phyloP scores from a whole-genome alignment of 2,113 vertebrate genomes.

The Hyperopisus bebe region DNA sequence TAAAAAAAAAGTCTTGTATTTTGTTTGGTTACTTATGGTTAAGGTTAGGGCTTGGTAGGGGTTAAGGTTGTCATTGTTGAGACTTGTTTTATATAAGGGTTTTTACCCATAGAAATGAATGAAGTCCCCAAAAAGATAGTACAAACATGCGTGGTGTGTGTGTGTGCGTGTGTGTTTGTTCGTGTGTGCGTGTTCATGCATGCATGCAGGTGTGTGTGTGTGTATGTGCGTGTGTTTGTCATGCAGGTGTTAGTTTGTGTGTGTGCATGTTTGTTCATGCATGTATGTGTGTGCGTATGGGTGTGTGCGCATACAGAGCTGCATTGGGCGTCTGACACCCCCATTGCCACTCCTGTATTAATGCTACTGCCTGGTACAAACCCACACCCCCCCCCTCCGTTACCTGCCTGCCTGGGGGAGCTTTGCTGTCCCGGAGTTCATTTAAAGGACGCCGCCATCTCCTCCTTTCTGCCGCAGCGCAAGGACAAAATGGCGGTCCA shows the following conservation, averaged over 20 bases:
- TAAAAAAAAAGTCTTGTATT: background rate
- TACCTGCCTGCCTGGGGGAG: background rate
- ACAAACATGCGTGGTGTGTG: background rate
- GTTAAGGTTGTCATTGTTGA: background rate
- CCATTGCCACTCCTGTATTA: background rate
- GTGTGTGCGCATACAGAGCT: background rate
- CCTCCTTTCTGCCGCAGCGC: background rate
- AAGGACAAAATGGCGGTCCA: background rate
- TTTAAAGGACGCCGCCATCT: conserved; percentile 1
- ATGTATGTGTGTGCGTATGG: background rate
- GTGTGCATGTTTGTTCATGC: background rate
- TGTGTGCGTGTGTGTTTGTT: background rate
- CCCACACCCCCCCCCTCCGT: background rate
- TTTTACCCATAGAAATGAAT: background rate
- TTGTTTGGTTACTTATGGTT: background rate
- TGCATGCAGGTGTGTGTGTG: background rate
- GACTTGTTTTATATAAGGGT: background rate
- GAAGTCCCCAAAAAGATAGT: background rate
- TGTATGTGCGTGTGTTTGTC: background rate
- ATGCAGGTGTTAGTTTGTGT: background rate
- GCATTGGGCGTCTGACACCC: background rate
- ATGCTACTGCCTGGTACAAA: background rate
- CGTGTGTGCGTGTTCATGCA: background rate
- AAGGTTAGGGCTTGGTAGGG: background rate
- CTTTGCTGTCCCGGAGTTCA: background rate